Evolutionary conservation across 92 coral and sea anemone genomes (phyloP), one percentile per base, ranked within the genome.

Genomic region (Montipora capitata): DNA sequence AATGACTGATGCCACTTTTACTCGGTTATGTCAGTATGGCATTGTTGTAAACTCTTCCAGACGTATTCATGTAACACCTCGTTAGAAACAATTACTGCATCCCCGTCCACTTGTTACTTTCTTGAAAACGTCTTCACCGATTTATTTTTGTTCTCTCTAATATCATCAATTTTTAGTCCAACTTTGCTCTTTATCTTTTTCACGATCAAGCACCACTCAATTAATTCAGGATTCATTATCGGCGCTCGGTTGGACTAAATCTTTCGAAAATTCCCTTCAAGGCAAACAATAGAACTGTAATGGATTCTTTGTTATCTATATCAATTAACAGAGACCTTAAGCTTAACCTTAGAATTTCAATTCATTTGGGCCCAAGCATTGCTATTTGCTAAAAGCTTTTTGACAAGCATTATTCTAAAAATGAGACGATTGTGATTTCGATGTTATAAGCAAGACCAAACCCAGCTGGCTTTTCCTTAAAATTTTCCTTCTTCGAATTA

Each of bases 361-460:
- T 80, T 51, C 35, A 13, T 49, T 15, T 67, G 54, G 44, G 76
- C 52, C 62, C 49, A 52, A 12, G 17, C 10, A 40, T 35, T 80
- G 75, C 83, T 49, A 64, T 48, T 51, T 52, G 76, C 66, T 80
- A 80, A 80, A 80, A 80, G 85, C 85, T 68, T 67, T 80, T 68
- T 80, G 85, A 80, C 76, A 52, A 80, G 17, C n/a, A 80, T 51
- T 51, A 51, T 39, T 68, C 51, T 39, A 17, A 39, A 15, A 4
- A 18, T 68, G 2, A 13, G 9, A 51, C 57, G 48, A 54, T 76
- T 35, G 43, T n/a, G 7, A 20, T 4, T 4, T 13, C 44, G 49
- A 35, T 61, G 13, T 27, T 27, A 27, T 27, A 61, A 58, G 2
- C 16, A 38, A 13, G 61, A 8, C 8, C 61, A 54, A 54, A 54